Conservation (phyloP, 2,888 invertebrate genomes). For the Ochropleura leucogaster region DNA sequence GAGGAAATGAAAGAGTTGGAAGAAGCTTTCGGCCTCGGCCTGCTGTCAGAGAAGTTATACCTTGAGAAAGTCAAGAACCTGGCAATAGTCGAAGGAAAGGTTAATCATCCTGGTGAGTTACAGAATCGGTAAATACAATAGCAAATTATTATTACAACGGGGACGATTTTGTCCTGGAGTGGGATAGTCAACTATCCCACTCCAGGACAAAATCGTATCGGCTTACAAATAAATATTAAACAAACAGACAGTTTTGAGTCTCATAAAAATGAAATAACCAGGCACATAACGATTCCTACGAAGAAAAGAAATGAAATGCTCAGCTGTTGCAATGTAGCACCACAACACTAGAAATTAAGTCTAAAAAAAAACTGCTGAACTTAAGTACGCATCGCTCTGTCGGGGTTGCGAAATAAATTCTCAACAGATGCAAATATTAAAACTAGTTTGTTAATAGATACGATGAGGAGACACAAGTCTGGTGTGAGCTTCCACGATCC, state of each 20-base stretch:
- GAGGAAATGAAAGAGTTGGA: conserved; percentile 93
- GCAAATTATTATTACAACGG: not conserved
- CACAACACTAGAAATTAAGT: too few relatives aligned
- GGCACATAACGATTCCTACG: too few relatives aligned
- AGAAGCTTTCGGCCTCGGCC: conserved; percentile 84
- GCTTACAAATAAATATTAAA: not conserved
- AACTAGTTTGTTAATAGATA: conserved; percentile 68
- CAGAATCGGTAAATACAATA: not conserved
- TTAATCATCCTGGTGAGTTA: conserved; percentile 90
- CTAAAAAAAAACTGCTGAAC: too few relatives aligned
- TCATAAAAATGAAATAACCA: too few relatives aligned
- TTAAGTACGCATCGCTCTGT: too few relatives aligned
- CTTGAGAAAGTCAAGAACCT: conserved; percentile 78
- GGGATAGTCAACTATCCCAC: too few relatives aligned
- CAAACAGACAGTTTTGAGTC: not conserved
- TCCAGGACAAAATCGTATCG: too few relatives aligned
- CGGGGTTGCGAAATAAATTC: too few relatives aligned
- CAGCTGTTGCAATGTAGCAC: too few relatives aligned
- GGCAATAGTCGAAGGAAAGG: conserved; percentile 87
- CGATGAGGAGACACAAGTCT: conserved; percentile 91
- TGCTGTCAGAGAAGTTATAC: conserved; percentile 62
- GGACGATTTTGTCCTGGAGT: not conserved
- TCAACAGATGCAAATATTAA: not conserved
- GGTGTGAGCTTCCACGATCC: conserved; percentile 92
- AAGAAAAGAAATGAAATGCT: too few relatives aligned